Evolutionary conservation across 2,888 invertebrate species (phyloP), one percentile per base, ranked within the genome.

Genomic region (Steinernema hermaphroditum): DNA sequence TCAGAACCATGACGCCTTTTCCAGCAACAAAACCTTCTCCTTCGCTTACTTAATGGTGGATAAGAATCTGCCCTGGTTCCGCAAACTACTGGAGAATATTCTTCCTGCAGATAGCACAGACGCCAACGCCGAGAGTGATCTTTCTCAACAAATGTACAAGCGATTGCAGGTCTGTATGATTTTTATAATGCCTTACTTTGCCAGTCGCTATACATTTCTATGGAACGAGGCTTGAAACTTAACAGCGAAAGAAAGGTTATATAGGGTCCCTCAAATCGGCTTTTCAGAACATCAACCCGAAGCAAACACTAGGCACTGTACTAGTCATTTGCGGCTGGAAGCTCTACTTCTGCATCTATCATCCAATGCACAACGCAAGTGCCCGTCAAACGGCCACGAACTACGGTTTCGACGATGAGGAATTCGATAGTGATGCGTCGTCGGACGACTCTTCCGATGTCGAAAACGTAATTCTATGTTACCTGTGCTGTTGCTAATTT

Each of bases 331-430:
- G 97, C 89, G 96, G 97, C 29, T 94, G 94, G 89, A 91, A 96
- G 77, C 94, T 94, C 89, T 96, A 97, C 90, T 97, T 95, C 90
- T 96, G 95, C 88, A 95, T 98, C 90, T 98, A 96, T 89, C 97
- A 98, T 89, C 94, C 94, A 73, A 95, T 94, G 88, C 94, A 95
- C 88, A 93, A 75, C n/a, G 76, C 77, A n/a, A n/a, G 75, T 16
- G 43, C 46, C n/a, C 68, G 43, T 16, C n/a, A 44, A 9, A 16
- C 62, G 19, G 34, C 62, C 1, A 73, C 71, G 8, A 73, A 75
- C 50, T 74, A 69, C 27, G 80, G 80, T 34, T 77, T 81, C 6
- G 79, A 78, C 44, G 76, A 77, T 32, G 74, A 72, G 34, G 72
- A 76, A 34, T 71, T 62, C n/a, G 76, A 76, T 27, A 75, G 74